Conservation (phyloP, 2,113 vertebrate genomes). For the Neomonachus schauinslandi region DNA sequence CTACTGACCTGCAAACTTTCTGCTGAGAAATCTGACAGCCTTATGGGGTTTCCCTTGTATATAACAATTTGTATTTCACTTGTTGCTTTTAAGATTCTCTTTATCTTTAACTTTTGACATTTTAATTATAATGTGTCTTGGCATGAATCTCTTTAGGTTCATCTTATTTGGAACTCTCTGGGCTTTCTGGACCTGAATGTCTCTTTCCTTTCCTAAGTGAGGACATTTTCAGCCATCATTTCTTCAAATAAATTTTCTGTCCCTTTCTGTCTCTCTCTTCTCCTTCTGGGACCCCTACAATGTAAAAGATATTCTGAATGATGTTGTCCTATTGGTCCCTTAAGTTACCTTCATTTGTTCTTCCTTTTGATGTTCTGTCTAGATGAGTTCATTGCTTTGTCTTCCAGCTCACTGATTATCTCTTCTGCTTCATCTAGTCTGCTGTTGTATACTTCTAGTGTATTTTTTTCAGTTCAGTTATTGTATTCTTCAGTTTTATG, state of each 20-base stretch:
- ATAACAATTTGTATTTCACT: not conserved
- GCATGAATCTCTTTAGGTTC: not conserved
- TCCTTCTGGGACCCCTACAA: not conserved
- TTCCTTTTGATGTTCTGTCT: not conserved
- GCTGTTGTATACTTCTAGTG: not conserved
- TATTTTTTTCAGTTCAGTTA: not conserved
- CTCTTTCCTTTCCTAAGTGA: not conserved
- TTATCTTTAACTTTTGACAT: not conserved
- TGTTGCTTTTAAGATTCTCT: not conserved
- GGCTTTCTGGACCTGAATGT: not conserved
- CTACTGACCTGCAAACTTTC: not conserved
- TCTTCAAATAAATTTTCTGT: not conserved
- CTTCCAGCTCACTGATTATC: not conserved
- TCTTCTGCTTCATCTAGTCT: not conserved
- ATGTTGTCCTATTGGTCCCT: not conserved
- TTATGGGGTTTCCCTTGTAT: not conserved
- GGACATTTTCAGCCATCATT: not conserved
- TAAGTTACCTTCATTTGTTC: not conserved
- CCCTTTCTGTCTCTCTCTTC: not conserved
- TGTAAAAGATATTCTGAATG: not conserved
- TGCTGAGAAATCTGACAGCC: not conserved
- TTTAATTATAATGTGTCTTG: not conserved
- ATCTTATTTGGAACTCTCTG: not conserved
- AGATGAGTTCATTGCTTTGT: not conserved
- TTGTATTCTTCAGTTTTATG: not conserved